Percentiles rank a stretch among this genome's conserved stretches.
Evolutionary conservation across 2,797 vertebrate species (phyloP).

Genomic region (Siniperca undulata): DNA sequence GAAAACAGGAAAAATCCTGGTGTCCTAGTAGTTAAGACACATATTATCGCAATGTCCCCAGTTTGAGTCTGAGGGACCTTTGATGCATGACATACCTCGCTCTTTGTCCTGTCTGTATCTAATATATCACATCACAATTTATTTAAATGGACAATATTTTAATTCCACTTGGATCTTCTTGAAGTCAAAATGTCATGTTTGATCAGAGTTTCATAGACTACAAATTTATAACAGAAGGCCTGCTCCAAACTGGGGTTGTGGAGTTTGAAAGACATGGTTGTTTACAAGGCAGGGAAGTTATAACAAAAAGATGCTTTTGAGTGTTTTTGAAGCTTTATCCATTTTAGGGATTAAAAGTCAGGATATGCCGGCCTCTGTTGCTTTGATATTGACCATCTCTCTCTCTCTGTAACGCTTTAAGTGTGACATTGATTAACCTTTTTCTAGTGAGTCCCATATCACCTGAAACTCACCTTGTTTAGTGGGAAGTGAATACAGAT

Average conservation of each 20-base stretch:
- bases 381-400: background rate
- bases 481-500: slow-evolving; percentile 76
- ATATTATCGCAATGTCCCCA: too few relatives aligned
- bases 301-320: background rate
- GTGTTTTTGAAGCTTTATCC: background rate
- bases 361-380: background rate
- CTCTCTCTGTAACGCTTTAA: background rate
- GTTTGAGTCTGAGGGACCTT: background rate
- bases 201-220: background rate
- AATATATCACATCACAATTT: background rate
- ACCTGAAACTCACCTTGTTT: slow-evolving; percentile 78
- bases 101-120: background rate
- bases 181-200: background rate
- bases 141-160: background rate
- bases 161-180: background rate
- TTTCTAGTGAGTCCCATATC: background rate
- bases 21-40: background rate
- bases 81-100: background rate
- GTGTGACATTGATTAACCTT: background rate
- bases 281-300: background rate
- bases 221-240: background rate
- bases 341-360: background rate
- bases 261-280: background rate
- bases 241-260: background rate
- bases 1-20: background rate